A percentile compares a stretch with the other conserved stretches of the same genome.
Evolutionary conservation across 2,113 vertebrate species (phyloP).

Genomic region (Alosa alosa): DNA sequence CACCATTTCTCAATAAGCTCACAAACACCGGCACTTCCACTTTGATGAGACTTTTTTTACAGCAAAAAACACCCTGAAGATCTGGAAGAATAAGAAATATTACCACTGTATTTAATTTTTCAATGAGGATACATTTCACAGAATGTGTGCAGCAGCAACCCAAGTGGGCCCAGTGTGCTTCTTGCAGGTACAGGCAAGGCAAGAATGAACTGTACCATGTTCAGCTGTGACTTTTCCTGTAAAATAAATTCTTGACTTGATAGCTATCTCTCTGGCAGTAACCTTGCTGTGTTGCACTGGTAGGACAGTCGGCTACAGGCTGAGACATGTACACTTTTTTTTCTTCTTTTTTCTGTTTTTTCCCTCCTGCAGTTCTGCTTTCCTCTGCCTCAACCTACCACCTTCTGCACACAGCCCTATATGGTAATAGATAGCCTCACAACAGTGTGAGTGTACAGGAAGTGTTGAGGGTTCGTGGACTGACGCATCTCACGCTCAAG

Average conservation of each 20-base stretch:
- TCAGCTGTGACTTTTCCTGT: constrained; percentile 27
- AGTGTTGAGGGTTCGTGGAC: constrained; percentile 48
- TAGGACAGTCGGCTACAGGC: constrained; percentile 50
- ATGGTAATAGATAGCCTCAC: constrained; percentile 60
- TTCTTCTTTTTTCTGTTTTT: constrained; percentile 17
- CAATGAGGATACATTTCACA: background rate
- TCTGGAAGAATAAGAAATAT: background rate
- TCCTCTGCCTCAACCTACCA: constrained; percentile 49
- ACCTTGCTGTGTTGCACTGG: constrained; percentile 25
- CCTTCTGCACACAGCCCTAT: constrained; percentile 57
- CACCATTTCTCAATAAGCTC: background rate
- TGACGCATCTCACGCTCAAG: constrained; percentile 19
- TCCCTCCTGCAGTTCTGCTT: constrained; percentile 48
- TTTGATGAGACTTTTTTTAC: background rate
- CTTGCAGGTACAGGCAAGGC: constrained; percentile 52
- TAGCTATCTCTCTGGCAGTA: constrained; percentile 45
- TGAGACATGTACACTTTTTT: constrained; percentile 56
- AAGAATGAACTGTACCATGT: constrained; percentile 2
- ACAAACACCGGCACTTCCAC: background rate
- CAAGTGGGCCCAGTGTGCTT: constrained; percentile 8
- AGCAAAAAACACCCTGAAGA: background rate
- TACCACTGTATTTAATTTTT: background rate
- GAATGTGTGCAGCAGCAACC: background rate
- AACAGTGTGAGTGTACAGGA: constrained; percentile 55
- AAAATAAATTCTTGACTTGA: constrained; percentile 30